Base-by-base conservation (phyloP, 2,797 vertebrate species). In the Gymnopithys bicolor region DNA sequence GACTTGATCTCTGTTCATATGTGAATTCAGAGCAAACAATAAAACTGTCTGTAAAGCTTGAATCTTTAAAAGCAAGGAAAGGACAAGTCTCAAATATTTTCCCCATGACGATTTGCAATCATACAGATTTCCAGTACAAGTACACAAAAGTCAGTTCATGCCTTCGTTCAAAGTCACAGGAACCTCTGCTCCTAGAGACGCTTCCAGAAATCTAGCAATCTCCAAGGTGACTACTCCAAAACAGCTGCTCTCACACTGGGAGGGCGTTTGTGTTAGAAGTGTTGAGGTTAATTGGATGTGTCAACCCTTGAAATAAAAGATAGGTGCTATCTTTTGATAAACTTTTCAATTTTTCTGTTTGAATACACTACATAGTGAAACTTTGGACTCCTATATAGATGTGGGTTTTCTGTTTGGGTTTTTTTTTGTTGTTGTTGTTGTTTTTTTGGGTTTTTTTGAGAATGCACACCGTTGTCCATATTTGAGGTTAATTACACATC, bases 171-270 rank as follows among this genome's bases (percentile, higher is more conserved):
- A 93, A 87, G 91, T 87, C 93, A 87, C 19, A 64, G 37, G 64
- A 9, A 87, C 5, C 10, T 73, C n/a, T 89, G 85, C 23, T 81
- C 43, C 74, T 64, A 51, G 16, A 78, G 37, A 35, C 6, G 1
- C 10, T 80, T 82, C 12, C 37, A 83, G 63, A 77, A 84, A 84
- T 60, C 30, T 25, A 67, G 9, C 71, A 63, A 1, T 67, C 59
- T 92, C 83, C 84, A 95, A 95, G 71, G 84, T 89, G 66, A 91
- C 63, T 62, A 52, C 39, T 85, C 28, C 82, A 86, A 91, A 93
- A 51, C 87, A 95, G 62, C 84, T 95, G 71, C 69, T 95, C 32
- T 87, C 93, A 62, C 89, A 45, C 60, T 55, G 10, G 86, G 32
- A 75, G 53, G 41, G 9, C 71, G 7, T 45, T 79, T 83, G 24